Percentiles rank a stretch among this genome's conserved stretches.
These are phyloP conservation scores for Pagrus major DNA, from an alignment of 2,113 vertebrate species.

Conservation along the genomic window DNA sequence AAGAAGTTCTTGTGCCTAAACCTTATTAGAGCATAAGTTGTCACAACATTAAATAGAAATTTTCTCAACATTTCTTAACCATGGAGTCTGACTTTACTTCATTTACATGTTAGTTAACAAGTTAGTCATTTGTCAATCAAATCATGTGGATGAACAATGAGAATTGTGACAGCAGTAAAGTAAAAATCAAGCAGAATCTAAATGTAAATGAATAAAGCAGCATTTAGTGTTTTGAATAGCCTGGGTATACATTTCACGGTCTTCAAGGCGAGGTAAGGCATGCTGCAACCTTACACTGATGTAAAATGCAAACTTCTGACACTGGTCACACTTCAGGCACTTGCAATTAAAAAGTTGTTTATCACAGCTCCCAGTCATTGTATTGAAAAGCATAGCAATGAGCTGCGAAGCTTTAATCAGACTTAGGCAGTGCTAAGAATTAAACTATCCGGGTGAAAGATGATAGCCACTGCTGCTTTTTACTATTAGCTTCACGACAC, in stretches of 20 bases:
- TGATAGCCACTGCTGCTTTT: constrained; percentile 58
- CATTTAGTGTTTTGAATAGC: constrained; percentile 28
- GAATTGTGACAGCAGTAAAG: not conserved
- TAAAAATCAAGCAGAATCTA: not conserved
- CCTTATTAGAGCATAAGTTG: no score
- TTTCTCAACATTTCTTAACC: no score
- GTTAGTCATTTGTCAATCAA: not conserved
- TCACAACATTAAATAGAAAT: no score
- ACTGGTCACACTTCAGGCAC: constrained; percentile 76
- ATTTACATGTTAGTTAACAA: no score
- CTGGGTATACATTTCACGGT: constrained; percentile 38
- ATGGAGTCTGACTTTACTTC: no score
- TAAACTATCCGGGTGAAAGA: constrained; percentile 61
- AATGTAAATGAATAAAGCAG: constrained; percentile 21
- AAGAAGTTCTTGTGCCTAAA: no score
- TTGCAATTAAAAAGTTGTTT: constrained; percentile 80
- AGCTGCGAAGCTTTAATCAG: constrained; percentile 65
- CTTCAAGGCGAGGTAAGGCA: constrained; percentile 41
- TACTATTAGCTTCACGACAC: constrained; percentile 45
- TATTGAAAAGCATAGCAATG: constrained; percentile 72
- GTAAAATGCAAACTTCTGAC: constrained; percentile 70
- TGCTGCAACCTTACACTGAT: constrained; percentile 43
- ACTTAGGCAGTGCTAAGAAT: constrained; percentile 54
- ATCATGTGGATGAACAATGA: not conserved
- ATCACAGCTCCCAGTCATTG: constrained; percentile 69